phyloP scores from a whole-genome alignment of 1,140 invertebrate genomes.

The Psix sp. region DNA sequence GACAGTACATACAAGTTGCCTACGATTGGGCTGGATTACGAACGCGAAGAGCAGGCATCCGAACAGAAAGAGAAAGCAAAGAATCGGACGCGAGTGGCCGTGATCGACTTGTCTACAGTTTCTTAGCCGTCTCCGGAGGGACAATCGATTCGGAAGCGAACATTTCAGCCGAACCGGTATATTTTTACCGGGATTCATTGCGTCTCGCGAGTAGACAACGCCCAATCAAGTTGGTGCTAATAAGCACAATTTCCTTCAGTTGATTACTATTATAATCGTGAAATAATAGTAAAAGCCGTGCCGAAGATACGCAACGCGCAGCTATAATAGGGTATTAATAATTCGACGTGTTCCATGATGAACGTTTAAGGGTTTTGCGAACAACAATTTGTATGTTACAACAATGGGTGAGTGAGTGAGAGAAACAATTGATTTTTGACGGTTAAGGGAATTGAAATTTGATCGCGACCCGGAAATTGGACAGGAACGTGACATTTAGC shows the following conservation, averaged over 20 bases:
- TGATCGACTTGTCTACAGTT: constrained; percentile 2
- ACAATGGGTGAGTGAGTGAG: no score
- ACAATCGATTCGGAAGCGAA: neutral
- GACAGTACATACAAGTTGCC: no score
- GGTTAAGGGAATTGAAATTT: no score
- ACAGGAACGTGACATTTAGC: constrained; percentile 19
- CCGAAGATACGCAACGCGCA: neutral
- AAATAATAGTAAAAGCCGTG: neutral
- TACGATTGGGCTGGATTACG: neutral
- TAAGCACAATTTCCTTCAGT: neutral
- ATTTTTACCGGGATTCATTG: neutral
- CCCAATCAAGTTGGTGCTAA: neutral
- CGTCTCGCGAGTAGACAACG: neutral
- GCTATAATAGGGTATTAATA: no score
- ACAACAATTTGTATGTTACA: no score
- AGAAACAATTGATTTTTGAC: no score
- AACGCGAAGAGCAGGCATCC: neutral
- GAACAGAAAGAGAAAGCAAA: neutral
- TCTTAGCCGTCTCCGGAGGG: neutral
- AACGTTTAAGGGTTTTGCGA: no score
- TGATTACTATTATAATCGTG: neutral
- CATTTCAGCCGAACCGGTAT: constrained; percentile 1
- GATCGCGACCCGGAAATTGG: neutral
- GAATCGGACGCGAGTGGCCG: constrained; percentile 2
- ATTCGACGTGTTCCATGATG: no score